Base-by-base conservation (phyloP, 2,888 invertebrate genomes). In the Drosophila prolongata region DNA sequence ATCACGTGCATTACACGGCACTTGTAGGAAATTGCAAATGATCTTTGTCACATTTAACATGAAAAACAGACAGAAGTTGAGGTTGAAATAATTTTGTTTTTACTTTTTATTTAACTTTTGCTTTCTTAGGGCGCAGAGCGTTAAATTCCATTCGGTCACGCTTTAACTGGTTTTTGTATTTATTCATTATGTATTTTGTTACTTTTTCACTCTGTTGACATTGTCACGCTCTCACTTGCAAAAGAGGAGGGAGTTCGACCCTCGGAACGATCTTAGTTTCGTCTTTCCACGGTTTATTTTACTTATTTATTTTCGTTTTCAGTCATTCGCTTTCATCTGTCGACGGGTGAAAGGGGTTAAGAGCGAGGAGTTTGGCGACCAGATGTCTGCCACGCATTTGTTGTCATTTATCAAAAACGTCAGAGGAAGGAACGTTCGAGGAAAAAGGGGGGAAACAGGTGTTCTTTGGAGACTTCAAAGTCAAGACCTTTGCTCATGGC, bases 181-280 rank as follows among this genome's bases (percentile, higher is more conserved):
- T 60, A 37, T 55, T 49, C 47, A 49, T 54, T 34, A 30, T 66
- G 47, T 54, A 50, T 58, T 49, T 54, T 9, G 53, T 35, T 67
- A 50, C 30, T 58, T 50, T 58, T 49, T 50, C 9, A 10, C 47
- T 53, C 24, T 72, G 69, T 71, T 72, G 72, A 72, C 72, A 73
- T 64, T 74, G 74, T 72, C 67, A 73, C 73, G 74, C 73, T 74
- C 74, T 74, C 72, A 60, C 73, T 44, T 44, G 42, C 35, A 11
- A 44, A 27, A 16, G 30, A 6, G 46, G 30, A 6, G 46, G 24
- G 35, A 13, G 49, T 40, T 14, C 37, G 44, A n/a, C 43, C 65
- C 53, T 43, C 37, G 37, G 27, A 53, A 43, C 40, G 70, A 61
- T 69, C 67, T 69, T 69, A 52, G 58, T 42, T 66, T 44, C 42